Conservation (phyloP, 1,140 invertebrate genomes). For the Phenacoccus solenopsis region DNA sequence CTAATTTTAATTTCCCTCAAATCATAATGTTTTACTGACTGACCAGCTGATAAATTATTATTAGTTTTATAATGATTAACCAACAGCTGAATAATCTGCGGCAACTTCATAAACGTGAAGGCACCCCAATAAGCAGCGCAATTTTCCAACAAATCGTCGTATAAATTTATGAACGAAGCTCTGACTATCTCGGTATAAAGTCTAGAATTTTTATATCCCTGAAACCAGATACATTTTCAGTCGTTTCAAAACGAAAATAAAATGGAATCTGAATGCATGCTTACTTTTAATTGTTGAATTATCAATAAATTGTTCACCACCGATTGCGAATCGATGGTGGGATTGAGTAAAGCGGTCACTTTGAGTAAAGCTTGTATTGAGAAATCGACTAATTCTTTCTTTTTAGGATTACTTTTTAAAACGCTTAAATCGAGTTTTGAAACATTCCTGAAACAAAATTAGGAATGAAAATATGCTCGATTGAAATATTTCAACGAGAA, state of each 20-base stretch:
- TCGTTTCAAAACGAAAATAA: neutral
- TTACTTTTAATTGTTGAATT: conserved; percentile 64
- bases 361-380: conserved; percentile 60
- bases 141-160: conserved; percentile 56
- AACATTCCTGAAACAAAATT: neutral
- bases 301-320: conserved; percentile 69
- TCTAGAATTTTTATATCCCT: conserved; percentile 34
- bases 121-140: conserved; percentile 85
- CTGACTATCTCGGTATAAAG: conserved; percentile 80
- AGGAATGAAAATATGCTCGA: neutral
- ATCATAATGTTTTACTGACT: neutral
- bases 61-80: conserved; percentile 13
- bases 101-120: conserved; percentile 83
- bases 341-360: conserved; percentile 58
- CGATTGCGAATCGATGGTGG: conserved; percentile 57
- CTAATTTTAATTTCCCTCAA: neutral
- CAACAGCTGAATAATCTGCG: conserved; percentile 49
- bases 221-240: conserved; percentile 19
- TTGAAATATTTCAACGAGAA: neutral
- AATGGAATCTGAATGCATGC: neutral
- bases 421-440: neutral
- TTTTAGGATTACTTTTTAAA: neutral
- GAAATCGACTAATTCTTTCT: conserved; percentile 41
- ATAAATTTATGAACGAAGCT: conserved; percentile 74
- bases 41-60: neutral